Percentiles rank a stretch among this genome's conserved stretches.
phyloP scores from a whole-genome alignment of 2,113 vertebrate species.

The Coturnix japonica region DNA sequence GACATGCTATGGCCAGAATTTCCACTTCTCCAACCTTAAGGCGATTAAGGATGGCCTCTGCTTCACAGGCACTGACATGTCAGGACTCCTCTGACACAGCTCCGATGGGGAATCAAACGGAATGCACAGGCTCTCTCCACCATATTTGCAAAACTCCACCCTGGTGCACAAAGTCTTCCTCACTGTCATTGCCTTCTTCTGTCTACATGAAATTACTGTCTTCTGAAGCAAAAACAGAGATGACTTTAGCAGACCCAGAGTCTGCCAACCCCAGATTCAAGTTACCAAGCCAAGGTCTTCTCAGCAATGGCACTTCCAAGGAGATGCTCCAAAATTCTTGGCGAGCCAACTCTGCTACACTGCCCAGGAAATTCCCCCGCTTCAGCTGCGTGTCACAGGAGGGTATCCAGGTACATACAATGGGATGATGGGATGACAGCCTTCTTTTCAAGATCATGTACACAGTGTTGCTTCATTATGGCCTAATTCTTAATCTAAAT shows the following conservation, averaged over 20 bases:
- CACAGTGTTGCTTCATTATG: background rate
- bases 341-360: background rate
- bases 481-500: background rate
- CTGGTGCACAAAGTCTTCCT: background rate
- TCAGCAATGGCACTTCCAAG: background rate
- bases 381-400: background rate
- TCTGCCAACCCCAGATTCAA: background rate
- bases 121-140: background rate
- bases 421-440: accelerated
- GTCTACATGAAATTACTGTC: background rate
- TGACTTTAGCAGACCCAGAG: background rate
- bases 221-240: background rate
- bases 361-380: accelerated
- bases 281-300: background rate
- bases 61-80: conserved; percentile 20
- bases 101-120: background rate
- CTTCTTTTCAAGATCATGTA: background rate
- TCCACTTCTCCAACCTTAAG: conserved; percentile 89
- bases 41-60: conserved; percentile 79
- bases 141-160: conserved; percentile 16
- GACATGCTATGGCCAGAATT: conserved; percentile 84
- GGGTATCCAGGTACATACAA: conserved; percentile 26
- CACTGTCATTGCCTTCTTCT: background rate
- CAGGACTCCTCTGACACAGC: conserved; percentile 41
- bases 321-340: background rate